These are phyloP conservation scores for Hypsopygia costalis DNA, from an alignment of 2,888 invertebrate species.

Conservation along the genomic window DNA sequence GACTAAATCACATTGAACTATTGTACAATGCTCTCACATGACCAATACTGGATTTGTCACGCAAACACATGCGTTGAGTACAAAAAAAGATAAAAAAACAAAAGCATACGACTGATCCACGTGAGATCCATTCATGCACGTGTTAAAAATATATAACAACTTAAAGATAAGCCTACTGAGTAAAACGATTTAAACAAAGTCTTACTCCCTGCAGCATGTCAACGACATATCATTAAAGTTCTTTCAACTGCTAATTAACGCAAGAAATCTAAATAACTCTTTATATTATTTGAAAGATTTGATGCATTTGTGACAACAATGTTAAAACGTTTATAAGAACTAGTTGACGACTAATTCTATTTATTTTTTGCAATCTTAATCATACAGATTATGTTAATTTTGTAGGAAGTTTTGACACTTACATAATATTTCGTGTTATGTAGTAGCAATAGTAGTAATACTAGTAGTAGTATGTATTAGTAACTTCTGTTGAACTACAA, in stretches of 20 bases:
- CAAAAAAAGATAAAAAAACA: not conserved
- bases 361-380: too few species aligned
- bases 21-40: too few species aligned
- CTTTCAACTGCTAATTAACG: not conserved
- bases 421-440: too few species aligned
- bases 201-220: not conserved
- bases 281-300: not conserved
- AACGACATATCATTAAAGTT: not conserved
- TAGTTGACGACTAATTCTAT: too few species aligned
- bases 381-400: too few species aligned
- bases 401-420: too few species aligned
- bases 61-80: too few species aligned
- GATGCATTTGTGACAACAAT: not conserved
- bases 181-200: not conserved
- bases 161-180: not conserved
- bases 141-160: not conserved
- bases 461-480: conserved; percentile 21
- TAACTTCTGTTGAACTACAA: conserved; percentile 37
- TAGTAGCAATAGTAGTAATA: too few species aligned
- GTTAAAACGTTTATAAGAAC: not conserved
- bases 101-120: not conserved
- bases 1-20: too few species aligned
- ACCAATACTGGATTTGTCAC: too few species aligned
- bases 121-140: not conserved
- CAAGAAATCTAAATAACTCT: not conserved